Percentiles rank a stretch among this genome's conserved stretches.
Conservation (phyloP, 2,797 vertebrate species). For the Rhabdophis nuchalis region DNA sequence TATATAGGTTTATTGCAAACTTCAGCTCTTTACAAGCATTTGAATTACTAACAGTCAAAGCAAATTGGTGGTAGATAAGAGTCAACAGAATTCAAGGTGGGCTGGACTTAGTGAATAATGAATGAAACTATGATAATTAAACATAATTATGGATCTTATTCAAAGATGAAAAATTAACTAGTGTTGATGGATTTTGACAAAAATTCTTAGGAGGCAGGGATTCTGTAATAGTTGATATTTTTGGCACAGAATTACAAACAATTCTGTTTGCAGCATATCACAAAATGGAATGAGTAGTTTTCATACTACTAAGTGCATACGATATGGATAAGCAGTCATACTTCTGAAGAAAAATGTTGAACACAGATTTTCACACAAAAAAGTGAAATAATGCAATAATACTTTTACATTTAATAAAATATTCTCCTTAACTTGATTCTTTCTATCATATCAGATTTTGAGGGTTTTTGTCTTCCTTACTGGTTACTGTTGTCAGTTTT, state of each 20-base stretch:
- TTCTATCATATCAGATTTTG: background rate
- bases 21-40: background rate
- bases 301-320: background rate
- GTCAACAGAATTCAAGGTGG: background rate
- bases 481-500: background rate
- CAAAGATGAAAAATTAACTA: background rate
- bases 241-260: background rate
- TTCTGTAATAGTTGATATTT: background rate
- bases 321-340: background rate
- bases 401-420: background rate
- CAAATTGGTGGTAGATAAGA: background rate
- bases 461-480: background rate
- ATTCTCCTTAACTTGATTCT: background rate
- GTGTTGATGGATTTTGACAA: background rate
- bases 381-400: background rate
- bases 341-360: background rate
- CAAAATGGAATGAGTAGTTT: background rate
- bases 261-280: background rate
- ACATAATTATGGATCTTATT: background rate
- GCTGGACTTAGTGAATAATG: background rate
- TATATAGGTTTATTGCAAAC: too few relatives aligned
- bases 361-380: background rate
- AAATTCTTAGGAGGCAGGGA: background rate
- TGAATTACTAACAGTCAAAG: background rate
- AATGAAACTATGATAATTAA: background rate